Evolutionary conservation across 2,888 invertebrate species (phyloP), one percentile per base, ranked within the genome.

Genomic region (Polia nebulosa): DNA sequence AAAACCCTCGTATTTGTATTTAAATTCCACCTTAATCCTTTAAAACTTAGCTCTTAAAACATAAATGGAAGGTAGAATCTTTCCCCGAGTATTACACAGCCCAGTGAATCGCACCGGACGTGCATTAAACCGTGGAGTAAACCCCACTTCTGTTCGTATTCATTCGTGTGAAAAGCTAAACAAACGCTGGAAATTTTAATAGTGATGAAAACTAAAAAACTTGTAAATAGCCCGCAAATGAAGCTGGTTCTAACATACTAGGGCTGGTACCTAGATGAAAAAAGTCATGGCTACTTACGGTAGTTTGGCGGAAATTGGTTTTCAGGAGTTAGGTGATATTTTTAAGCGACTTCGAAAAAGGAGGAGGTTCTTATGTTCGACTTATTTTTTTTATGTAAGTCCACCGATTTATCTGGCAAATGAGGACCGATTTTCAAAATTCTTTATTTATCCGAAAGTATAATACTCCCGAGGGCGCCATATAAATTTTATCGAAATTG

Each of bases 121-220:
- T 13, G 25, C 44, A 64, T 51, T 58, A 69, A 75, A 41, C 41
- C 17, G 25, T 29, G 52, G 34, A 57, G 29, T 68, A 69, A 74
- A 61, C 45, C 34, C 25, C 32, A 9, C 20, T 61, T 59, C 17
- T 29, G 57, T 57, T 47, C 41, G 39, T n/a, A 59, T 72, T 80
- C 65, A 77, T 53, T 41, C 56, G 61, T 20, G 56, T 78, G 66
- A 74, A 74, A 78, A 34, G 51, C 44, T 52, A 74, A 71, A 77
- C 49, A 73, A 70, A 65, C 51, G 47, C 27, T 20, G 53, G 51
- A n/a, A 61, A 57, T 78, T 76, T 65, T 58, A 68, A 69, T 61
- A 58, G 60, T 57, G 36, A 64, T 63, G 32, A 55, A 80, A 77
- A 67, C 47, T 55, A 58, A 71, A 70, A 36, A 44, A n/a, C 1